phyloP scores from a whole-genome alignment of 2,113 vertebrate genomes.

The Ictalurus furcatus region DNA sequence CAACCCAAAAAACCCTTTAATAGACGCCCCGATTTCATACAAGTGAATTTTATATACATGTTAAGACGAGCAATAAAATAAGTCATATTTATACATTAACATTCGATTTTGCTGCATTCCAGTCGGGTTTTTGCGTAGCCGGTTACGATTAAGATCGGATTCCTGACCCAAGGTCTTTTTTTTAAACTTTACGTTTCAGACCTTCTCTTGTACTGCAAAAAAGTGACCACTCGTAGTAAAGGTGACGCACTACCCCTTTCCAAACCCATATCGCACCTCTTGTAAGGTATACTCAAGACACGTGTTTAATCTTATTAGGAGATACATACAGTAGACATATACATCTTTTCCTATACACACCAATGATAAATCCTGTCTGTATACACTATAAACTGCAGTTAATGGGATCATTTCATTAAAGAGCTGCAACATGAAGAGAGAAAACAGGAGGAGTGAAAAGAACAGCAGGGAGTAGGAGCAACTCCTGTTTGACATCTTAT shows the following conservation, averaged over 20 bases:
- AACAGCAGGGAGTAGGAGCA: constrained; percentile 10
- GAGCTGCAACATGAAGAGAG: constrained; percentile 26
- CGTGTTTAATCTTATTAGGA: neutral
- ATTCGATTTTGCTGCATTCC: neutral
- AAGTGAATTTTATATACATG: neutral
- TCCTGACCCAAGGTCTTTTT: neutral
- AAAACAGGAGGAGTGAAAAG: neutral
- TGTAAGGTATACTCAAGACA: neutral
- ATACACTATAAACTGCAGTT: neutral
- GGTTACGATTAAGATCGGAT: no score
- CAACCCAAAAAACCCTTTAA: no score
- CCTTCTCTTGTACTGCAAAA: neutral
- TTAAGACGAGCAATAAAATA: neutral
- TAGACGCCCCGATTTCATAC: neutral
- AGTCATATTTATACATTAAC: neutral
- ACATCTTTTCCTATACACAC: neutral
- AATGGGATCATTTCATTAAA: neutral
- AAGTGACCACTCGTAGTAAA: neutral
- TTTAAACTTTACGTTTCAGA: neutral
- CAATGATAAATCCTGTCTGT: neutral
- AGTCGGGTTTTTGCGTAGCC: no score
- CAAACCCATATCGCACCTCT: neutral
- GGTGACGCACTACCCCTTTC: neutral
- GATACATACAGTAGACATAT: no score
- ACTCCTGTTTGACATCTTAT: constrained; percentile 43